Evolutionary conservation across 2,113 vertebrate genomes (phyloP), one percentile per base, ranked within the genome.

Genomic region (Bagarius yarrelli): DNA sequence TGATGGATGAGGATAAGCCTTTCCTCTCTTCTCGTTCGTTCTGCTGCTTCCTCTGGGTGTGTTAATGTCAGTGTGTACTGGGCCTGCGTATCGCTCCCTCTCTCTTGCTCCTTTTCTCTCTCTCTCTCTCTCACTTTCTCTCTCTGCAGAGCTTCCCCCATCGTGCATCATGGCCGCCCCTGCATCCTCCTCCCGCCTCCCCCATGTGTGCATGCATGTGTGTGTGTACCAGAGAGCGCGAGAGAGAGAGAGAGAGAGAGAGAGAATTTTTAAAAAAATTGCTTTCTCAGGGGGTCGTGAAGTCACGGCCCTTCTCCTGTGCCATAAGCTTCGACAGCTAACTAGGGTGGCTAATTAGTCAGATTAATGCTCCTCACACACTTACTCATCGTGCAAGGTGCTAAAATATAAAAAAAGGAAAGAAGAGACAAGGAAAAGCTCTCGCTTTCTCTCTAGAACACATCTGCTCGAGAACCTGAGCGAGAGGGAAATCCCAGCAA

Each of bases 21-120:
- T 75, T 36, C 59, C 59, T 67, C 63, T 59, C 76, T 40, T 74
- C 63, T n/a, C 13, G 53, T 78, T 50, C 71, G 50, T 73, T 36
- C 80, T 84, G 69, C 79, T 66, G 60, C 56, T 80, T 82, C 73
- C 82, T 83, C 82, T 85, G 79, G 77, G 79, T 76, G 76, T 87
- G 82, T 78, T 85, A 85, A 87, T 82, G 77, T 84, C 84, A 84
- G 76, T 80, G 69, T 78, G 60, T 61, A 76, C 79, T 81, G 83
- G 83, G 79, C 83, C 74, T 81, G 83, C 75, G 79, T 84, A 71
- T 78, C 79, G 27, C 74, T 66, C 79, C 25, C 78, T 79, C 66
- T 72, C 83, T 82, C 82, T 76, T 61, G 25, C 56, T 67, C 82
- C n/a, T n/a, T n/a, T n/a, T n/a, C n/a, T n/a, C n/a, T n/a, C n/a